Evolutionary conservation across 2,113 vertebrate genomes (phyloP).

Genomic region (Anguilla rostrata): DNA sequence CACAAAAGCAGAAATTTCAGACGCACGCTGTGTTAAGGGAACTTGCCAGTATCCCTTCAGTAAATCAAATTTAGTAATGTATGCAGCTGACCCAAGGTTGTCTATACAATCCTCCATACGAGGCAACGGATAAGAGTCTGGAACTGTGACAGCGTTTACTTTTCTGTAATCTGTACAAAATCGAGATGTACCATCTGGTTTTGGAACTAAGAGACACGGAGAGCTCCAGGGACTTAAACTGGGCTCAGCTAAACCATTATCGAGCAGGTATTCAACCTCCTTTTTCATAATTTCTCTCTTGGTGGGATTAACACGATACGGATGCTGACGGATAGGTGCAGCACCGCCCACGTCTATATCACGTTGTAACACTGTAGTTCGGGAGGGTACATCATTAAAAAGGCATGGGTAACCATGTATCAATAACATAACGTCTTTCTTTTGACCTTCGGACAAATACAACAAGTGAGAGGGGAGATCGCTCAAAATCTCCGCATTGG

Average conservation of each 20-base stretch:
- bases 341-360: not conserved
- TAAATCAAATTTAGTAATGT: slow-evolving; percentile 18
- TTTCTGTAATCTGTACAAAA: slow-evolving; percentile 13
- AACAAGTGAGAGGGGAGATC: not conserved
- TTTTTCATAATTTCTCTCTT: not conserved
- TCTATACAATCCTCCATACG: not conserved
- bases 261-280: not conserved
- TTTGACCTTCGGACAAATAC: not conserved
- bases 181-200: not conserved
- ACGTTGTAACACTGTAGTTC: not conserved
- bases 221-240: not conserved
- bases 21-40: not conserved
- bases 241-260: not conserved
- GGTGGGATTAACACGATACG: not conserved
- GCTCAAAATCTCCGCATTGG: not conserved
- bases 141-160: slow-evolving; percentile 4
- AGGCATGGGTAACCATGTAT: not conserved
- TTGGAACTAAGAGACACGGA: slow-evolving; percentile 5
- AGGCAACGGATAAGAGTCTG: slow-evolving; percentile 3
- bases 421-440: not conserved
- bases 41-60: slow-evolving; percentile 14
- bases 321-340: not conserved
- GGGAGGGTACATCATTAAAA: not conserved
- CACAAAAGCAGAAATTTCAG: not conserved
- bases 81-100: not conserved